These are phyloP conservation scores for Hydra vulgaris DNA, from an alignment of 30 jellyfish, hydroid and myxozoan genomes.

Conservation along the genomic window DNA sequence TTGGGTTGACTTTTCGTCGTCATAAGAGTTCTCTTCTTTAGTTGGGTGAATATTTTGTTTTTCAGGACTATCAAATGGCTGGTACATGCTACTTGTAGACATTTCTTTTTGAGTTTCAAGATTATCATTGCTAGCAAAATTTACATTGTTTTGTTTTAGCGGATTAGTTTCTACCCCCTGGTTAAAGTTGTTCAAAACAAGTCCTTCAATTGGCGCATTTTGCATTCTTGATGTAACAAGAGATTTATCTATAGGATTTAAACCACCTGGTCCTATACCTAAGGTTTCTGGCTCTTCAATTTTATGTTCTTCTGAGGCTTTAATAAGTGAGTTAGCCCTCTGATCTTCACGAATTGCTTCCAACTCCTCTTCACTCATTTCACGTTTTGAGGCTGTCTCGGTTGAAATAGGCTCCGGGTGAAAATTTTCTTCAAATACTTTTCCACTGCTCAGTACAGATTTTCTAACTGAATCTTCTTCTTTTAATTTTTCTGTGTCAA, in stretches of 20 bases:
- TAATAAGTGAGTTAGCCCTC: conserved; percentile 12
- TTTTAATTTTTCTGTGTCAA: background rate
- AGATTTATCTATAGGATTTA: conserved; percentile 9
- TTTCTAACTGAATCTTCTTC: conserved; percentile 3
- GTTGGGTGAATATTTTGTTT: background rate
- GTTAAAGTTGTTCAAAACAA: background rate
- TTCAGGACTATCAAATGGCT: background rate
- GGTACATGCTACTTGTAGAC: background rate
- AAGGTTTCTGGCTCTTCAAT: conserved; percentile 20
- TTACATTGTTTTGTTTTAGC: background rate
- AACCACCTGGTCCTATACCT: conserved; percentile 23
- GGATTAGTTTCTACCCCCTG: background rate
- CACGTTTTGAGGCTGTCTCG: background rate
- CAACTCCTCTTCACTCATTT: conserved; percentile 18
- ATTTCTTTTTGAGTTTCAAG: background rate
- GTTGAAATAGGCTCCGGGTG: background rate
- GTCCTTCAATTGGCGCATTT: background rate
- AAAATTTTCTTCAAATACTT: background rate
- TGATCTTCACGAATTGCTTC: conserved; percentile 27
- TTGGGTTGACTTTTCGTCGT: background rate
- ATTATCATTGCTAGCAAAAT: too few relatives aligned
- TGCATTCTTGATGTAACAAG: background rate
- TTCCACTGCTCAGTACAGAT: background rate
- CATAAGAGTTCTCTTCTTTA: background rate
- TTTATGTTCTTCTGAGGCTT: conserved; percentile 5